phyloP scores from a whole-genome alignment of 2,113 vertebrate species.

The Zosterops hypoxanthus region DNA sequence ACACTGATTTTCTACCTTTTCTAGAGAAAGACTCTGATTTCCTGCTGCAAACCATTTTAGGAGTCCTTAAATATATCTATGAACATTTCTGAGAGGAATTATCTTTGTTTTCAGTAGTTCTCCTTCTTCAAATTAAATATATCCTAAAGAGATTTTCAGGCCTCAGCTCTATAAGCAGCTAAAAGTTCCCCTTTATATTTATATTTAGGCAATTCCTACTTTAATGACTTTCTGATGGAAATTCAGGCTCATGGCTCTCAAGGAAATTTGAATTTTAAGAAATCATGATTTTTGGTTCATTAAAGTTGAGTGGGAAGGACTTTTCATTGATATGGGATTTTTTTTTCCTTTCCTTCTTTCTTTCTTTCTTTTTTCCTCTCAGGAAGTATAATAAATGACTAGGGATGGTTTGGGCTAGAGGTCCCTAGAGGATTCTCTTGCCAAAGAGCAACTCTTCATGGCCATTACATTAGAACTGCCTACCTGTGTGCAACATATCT shows the following conservation, averaged over 20 bases:
- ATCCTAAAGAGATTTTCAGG: not conserved
- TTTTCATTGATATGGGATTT: not conserved
- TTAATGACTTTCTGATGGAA: not conserved
- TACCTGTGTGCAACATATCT: not conserved
- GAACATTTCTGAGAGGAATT: not conserved
- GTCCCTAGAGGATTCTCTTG: not conserved
- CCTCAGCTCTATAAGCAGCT: not conserved
- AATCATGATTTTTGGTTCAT: not conserved
- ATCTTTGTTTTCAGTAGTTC: not conserved
- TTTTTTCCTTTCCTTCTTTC: too few species aligned
- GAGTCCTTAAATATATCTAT: not conserved
- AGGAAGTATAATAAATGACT: not conserved
- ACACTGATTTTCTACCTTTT: not conserved
- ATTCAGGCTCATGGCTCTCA: not conserved
- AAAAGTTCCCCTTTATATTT: not conserved
- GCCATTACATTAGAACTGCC: not conserved
- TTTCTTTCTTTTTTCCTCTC: too few species aligned
- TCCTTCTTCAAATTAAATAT: not conserved
- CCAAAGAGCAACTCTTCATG: not conserved
- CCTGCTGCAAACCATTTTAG: not conserved
- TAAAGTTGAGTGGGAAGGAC: not conserved
- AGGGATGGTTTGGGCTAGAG: not conserved
- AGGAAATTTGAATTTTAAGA: not conserved
- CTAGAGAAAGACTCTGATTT: not conserved
- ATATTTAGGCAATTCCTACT: not conserved